Evolutionary conservation across 2,113 vertebrate species (phyloP), one percentile per base, ranked within the genome.

Genomic region (Archilochus colubris): DNA sequence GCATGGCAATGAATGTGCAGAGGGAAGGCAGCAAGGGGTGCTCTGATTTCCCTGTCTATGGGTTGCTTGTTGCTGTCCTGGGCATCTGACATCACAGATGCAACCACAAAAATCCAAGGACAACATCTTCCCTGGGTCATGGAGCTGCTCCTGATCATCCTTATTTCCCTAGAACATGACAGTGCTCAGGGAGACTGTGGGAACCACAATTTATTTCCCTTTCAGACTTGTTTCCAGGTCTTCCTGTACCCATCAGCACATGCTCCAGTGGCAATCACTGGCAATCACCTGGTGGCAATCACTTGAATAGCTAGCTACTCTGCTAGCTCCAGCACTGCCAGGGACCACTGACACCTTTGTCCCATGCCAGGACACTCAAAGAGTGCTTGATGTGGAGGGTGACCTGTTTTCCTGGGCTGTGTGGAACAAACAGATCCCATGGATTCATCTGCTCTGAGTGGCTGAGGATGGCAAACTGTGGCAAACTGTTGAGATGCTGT

Each of bases 391-490:
- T 89, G 18, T 14, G 9, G n/a, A 73, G 16, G 10, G 25, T 70
- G 20, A 44, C 15, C 23, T 74, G 27, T 66, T 3, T 13, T 28
- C n/a, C 36, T 3, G 3, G 43, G 23, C 20, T 67, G 18, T 46
- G 3, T 58, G 43, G 86, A 46, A 46, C 0, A 46, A 15, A 9
- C 20, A 24, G 14, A 25, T 36, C 43, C 51, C 23, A 23, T 0
- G 31, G 51, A 16, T 21, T 7, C 2, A 6, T 27, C 24, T 55
- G 28, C 4, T 40, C 19, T 0, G 2, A n/a, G 40, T 1, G 1
- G 11, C 12, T 28, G 16, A n/a, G 30, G 31, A 17, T 19, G 20
- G 46, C 27, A 78, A 74, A 36, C 7, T 1, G 0, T 9, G 38
- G 33, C 31, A 12, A 7, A 27, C 59, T 38, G 7, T 1, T 12